These are phyloP conservation scores for Periplaneta americana DNA, from an alignment of 1,140 invertebrate genomes.

Conservation along the genomic window DNA sequence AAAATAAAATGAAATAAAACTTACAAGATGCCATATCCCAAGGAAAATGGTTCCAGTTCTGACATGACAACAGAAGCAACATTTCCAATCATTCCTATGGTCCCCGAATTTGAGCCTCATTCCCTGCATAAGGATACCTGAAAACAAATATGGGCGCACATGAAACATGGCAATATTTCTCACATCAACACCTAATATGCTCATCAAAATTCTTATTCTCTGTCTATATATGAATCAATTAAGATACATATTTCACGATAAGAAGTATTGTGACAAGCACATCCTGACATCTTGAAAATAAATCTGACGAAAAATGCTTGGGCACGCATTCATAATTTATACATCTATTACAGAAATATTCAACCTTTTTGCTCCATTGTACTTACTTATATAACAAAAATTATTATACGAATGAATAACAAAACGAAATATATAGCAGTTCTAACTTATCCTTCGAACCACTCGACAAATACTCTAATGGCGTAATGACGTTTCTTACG, in stretches of 20 bases:
- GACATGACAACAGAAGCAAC: slow-evolving; percentile 78
- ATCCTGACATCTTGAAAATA: background rate
- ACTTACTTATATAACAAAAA: background rate
- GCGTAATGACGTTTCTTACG: background rate
- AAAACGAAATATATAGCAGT: background rate
- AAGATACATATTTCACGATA: background rate
- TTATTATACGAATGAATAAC: background rate
- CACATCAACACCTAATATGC: background rate
- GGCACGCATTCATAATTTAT: background rate
- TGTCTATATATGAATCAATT: background rate
- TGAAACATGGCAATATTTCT: background rate
- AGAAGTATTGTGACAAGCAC: background rate
- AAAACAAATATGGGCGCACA: background rate
- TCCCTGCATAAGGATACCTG: slow-evolving; percentile 2
- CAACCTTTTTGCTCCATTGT: background rate
- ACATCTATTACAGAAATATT: background rate
- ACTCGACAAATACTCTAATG: background rate
- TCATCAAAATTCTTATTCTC: background rate
- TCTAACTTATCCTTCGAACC: background rate
- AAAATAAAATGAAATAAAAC: too few relatives aligned
- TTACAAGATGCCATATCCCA: slow-evolving; percentile 77
- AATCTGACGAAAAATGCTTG: background rate
- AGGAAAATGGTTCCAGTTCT: slow-evolving; percentile 73
- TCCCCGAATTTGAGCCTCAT: slow-evolving; percentile 19
- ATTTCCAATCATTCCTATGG: slow-evolving; percentile 61